Evolutionary conservation across 1,140 invertebrate species (phyloP).

Genomic region (Drosophila littoralis): DNA sequence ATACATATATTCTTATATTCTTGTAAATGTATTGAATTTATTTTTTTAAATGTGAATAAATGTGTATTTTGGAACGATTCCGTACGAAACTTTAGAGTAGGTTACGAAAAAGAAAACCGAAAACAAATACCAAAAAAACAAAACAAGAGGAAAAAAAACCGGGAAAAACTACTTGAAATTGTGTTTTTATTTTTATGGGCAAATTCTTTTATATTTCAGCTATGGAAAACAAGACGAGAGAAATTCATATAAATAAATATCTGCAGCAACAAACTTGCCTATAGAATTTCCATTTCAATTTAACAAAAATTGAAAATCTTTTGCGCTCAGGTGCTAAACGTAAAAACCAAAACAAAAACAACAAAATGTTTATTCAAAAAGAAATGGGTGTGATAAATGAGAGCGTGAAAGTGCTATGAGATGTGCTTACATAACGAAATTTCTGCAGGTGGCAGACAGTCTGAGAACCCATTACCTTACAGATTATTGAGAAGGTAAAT

Average conservation of each 20-base stretch:
- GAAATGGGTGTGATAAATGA: background rate
- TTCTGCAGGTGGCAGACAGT: background rate
- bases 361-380: conserved; percentile 3
- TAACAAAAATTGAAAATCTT: background rate
- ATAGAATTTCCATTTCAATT: conserved; percentile 1
- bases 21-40: conserved; percentile 73
- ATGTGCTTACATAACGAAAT: background rate
- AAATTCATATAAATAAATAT: conserved; percentile 8
- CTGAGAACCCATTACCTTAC: too few species aligned
- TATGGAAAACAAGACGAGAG: background rate
- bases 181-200: conserved; percentile 25
- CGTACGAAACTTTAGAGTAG: conserved; percentile 46
- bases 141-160: conserved; percentile 19
- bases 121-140: conserved; percentile 27
- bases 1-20: conserved; percentile 61
- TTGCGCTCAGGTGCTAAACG: background rate
- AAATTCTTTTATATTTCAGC: conserved; percentile 2
- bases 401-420: background rate
- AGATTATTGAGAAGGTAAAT: too few species aligned
- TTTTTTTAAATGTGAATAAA: conserved; percentile 75
- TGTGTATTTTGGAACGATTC: conserved; percentile 74
- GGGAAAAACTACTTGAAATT: conserved; percentile 37
- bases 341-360: background rate
- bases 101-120: conserved; percentile 42
- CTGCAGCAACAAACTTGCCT: background rate